Evolutionary conservation across 2,797 vertebrate species (phyloP).

Genomic region (Sardinella longiceps): DNA sequence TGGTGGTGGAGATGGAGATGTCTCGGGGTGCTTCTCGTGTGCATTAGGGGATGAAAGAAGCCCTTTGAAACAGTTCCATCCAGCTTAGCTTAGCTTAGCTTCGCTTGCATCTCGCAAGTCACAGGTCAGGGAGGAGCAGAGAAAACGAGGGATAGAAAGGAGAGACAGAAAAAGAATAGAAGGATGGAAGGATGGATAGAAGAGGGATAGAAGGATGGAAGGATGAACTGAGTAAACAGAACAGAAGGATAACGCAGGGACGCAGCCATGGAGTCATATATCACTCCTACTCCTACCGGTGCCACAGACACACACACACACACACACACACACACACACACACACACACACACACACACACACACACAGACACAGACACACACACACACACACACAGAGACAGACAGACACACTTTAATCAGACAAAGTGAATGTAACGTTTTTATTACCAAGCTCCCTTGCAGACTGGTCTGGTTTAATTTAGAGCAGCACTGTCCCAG

Average conservation of each 20-base stretch:
- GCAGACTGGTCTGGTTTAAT: constrained; percentile 16
- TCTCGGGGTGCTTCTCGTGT: constrained; percentile 1
- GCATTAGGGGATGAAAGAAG: background rate
- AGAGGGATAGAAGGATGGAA: background rate
- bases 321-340: constrained; percentile 15
- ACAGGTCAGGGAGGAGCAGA: background rate
- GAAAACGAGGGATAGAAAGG: background rate
- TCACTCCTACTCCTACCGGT: background rate
- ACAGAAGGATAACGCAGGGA: background rate
- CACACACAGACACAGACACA: background rate
- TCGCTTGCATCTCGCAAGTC: background rate
- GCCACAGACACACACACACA: background rate
- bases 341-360: constrained; percentile 30
- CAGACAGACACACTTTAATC: background rate
- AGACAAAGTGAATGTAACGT: background rate
- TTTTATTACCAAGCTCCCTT: background rate
- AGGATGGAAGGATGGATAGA: background rate
- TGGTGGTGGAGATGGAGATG: background rate
- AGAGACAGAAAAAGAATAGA: too few relatives aligned
- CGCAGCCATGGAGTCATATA: background rate
- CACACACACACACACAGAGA: background rate
- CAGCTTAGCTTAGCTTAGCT: too few relatives aligned
- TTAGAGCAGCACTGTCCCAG: background rate
- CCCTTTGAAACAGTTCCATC: background rate
- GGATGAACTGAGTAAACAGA: too few relatives aligned